These are phyloP conservation scores for Tenthredo notha DNA, from an alignment of 2,888 invertebrate genomes.

Conservation along the genomic window DNA sequence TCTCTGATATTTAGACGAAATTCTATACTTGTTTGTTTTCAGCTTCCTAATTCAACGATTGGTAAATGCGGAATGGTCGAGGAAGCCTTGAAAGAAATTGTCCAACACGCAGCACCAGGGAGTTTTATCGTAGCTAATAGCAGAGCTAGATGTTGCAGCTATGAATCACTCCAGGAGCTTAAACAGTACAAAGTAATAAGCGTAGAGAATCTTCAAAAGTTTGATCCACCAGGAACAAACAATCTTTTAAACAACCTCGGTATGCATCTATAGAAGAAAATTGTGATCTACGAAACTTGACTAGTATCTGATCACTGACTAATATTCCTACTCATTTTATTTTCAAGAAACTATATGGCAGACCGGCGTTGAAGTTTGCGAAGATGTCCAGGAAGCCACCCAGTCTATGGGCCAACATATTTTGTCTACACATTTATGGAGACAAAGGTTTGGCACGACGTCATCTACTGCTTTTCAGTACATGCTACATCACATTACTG, in stretches of 20 bases:
- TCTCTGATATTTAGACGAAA: not conserved
- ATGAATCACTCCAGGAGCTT: slow-evolving; percentile 72
- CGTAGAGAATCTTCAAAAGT: slow-evolving; percentile 77
- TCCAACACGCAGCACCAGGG: slow-evolving; percentile 73
- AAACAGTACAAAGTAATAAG: slow-evolving; percentile 76
- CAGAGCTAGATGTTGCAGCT: slow-evolving; percentile 74
- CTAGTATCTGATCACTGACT: not conserved
- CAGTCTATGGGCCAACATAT: slow-evolving; percentile 73
- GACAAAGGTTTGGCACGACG: slow-evolving; percentile 77
- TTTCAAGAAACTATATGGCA: slow-evolving; percentile 83
- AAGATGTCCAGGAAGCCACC: slow-evolving; percentile 79
- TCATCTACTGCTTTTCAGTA: slow-evolving; percentile 75
- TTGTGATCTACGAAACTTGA: not conserved
- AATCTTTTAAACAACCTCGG: slow-evolving; percentile 77
- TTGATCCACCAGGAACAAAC: slow-evolving; percentile 77
- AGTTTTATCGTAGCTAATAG: slow-evolving; percentile 77
- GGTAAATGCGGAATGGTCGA: slow-evolving; percentile 72
- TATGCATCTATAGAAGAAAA: slow-evolving; percentile 61
- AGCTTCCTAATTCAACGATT: slow-evolving; percentile 66
- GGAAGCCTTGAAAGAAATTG: slow-evolving; percentile 75
- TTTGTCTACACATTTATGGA: slow-evolving; percentile 78
- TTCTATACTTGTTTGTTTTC: slow-evolving; percentile 28
- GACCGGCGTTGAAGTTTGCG: slow-evolving; percentile 82
- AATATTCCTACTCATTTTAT: slow-evolving; percentile 74
- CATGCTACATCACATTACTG: slow-evolving; percentile 77